phyloP scores from a whole-genome alignment of 2,113 vertebrate species.

The Nipponia nippon region DNA sequence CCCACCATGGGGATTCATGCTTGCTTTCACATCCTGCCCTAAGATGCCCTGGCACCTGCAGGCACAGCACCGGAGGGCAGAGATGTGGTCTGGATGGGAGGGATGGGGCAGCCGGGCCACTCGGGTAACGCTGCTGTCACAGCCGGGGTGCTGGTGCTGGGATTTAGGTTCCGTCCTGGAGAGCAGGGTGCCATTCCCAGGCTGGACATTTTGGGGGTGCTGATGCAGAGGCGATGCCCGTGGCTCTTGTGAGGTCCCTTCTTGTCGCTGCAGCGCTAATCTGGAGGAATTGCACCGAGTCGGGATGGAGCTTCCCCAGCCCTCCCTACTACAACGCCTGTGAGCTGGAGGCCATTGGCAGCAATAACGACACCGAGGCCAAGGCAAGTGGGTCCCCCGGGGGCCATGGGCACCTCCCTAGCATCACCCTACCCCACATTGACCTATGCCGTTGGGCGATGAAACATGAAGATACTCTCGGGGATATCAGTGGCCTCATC shows the following conservation, averaged over 20 bases:
- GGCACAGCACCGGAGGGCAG: no score
- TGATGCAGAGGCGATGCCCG: accelerated
- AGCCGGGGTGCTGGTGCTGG: neutral
- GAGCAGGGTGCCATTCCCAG: neutral
- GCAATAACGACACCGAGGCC: neutral
- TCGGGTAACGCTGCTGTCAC: accelerated
- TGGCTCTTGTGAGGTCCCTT: neutral
- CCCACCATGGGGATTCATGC: neutral
- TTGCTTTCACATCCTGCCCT: neutral
- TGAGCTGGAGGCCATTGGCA: neutral
- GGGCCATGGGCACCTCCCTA: neutral
- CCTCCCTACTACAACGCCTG: conserved; percentile 59
- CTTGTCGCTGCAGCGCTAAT: conserved; percentile 44
- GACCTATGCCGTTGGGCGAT: neutral
- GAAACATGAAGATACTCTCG: accelerated
- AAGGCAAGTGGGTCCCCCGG: neutral
- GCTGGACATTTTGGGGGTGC: neutral
- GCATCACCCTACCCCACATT: neutral
- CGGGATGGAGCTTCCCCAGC: conserved; percentile 63
- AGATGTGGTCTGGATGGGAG: accelerated
- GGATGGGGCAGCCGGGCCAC: neutral
- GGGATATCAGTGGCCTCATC: no score
- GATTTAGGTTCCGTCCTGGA: accelerated
- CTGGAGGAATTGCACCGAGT: conserved; percentile 54
- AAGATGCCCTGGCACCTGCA: neutral